phyloP scores from a whole-genome alignment of 2,888 invertebrate genomes.

The Eurytoma adleriae region DNA sequence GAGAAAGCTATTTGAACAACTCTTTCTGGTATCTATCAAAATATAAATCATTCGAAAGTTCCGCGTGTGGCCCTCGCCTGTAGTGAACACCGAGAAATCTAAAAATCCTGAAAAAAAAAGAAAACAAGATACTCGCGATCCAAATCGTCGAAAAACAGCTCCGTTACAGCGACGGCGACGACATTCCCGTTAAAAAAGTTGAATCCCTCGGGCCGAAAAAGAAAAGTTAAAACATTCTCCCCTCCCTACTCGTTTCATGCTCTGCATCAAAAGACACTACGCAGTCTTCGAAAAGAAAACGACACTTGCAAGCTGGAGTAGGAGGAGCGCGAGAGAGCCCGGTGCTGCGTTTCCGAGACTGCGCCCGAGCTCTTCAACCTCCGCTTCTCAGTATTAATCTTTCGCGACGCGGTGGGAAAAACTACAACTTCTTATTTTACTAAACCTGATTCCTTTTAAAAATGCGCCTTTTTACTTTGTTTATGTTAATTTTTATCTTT shows the following conservation, averaged over 20 bases:
- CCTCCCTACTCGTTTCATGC: neutral
- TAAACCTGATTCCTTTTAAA: too few species aligned
- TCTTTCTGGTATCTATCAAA: too few species aligned
- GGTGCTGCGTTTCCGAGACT: conserved; percentile 2
- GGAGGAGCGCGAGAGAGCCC: neutral
- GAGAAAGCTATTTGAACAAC: too few species aligned
- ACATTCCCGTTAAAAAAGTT: neutral
- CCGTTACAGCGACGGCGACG: neutral
- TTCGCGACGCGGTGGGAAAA: neutral
- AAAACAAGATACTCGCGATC: neutral
- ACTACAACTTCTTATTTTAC: too few species aligned
- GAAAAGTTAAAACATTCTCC: neutral
- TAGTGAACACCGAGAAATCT: neutral
- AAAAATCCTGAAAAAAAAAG: neutral
- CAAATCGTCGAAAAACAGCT: neutral
- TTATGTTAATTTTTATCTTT: too few species aligned
- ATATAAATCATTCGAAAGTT: too few species aligned
- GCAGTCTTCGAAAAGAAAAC: conserved; percentile 1
- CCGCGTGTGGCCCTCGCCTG: neutral
- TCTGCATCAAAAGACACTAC: neutral
- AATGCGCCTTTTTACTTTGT: too few species aligned
- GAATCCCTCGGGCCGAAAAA: conserved; percentile 9
- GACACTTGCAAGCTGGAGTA: conserved; percentile 7
- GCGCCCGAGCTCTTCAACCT: neutral
- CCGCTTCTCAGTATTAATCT: conserved; percentile 12